These are phyloP conservation scores for Chymomyza procnemis DNA, from an alignment of 2,888 invertebrate genomes.

Conservation along the genomic window DNA sequence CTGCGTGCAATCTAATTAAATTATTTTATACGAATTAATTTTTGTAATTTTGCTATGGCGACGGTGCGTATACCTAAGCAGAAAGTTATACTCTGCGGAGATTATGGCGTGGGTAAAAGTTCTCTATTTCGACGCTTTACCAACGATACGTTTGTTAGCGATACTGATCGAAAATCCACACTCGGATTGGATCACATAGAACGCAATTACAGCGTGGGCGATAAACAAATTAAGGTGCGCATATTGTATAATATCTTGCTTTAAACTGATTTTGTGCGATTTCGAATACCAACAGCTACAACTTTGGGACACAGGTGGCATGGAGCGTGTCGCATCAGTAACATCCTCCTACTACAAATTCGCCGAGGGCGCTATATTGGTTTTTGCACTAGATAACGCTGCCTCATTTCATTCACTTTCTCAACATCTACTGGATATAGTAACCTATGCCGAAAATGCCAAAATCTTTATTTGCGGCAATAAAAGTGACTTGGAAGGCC, in stretches of 20 bases:
- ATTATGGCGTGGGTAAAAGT: constrained; percentile 97
- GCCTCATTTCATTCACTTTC: constrained; percentile 95
- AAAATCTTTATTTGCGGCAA: constrained; percentile 97
- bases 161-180: constrained; percentile 90
- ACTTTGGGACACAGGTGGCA: constrained; percentile 97
- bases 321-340: constrained; percentile 96
- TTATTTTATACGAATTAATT: constrained; percentile 14
- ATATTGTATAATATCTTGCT: background rate
- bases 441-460: constrained; percentile 95
- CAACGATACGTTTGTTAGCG: constrained; percentile 83
- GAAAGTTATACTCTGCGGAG: constrained; percentile 96
- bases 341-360: constrained; percentile 97
- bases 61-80: constrained; percentile 89
- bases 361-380: constrained; percentile 94
- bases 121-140: constrained; percentile 94
- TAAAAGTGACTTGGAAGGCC: constrained; percentile 89
- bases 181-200: constrained; percentile 94
- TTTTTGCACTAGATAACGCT: constrained; percentile 93
- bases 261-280: background rate
- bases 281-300: constrained; percentile 85
- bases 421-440: constrained; percentile 94
- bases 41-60: constrained; percentile 82
- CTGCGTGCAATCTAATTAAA: constrained; percentile 29
- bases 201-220: constrained; percentile 86
- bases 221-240: constrained; percentile 80